These are phyloP conservation scores for Plebejus argus DNA, from an alignment of 2,888 invertebrate species.

Conservation along the genomic window DNA sequence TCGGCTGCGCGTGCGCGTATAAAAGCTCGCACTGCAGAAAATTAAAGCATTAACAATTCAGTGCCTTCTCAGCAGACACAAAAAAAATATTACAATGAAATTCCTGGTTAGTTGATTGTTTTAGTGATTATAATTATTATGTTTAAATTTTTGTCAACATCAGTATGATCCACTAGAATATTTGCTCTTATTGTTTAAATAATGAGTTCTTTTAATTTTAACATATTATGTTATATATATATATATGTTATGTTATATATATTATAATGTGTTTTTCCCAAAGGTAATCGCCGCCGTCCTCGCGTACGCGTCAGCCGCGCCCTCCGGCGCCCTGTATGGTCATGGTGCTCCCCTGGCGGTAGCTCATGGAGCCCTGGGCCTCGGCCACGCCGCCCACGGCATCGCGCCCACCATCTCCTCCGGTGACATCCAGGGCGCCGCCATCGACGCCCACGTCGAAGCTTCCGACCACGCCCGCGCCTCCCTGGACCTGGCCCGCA, in stretches of 20 bases:
- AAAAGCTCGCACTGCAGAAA: constrained; percentile 58
- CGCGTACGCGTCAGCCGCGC: constrained; percentile 70
- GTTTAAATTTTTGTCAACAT: not conserved
- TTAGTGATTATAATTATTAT: not conserved
- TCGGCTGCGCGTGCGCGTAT: constrained; percentile 63
- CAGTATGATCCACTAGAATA: not conserved
- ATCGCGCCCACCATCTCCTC: constrained; percentile 67
- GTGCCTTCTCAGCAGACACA: constrained; percentile 78
- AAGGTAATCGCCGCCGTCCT: constrained; percentile 79
- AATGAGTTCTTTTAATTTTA: not conserved
- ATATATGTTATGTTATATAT: no score
- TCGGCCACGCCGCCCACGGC: constrained; percentile 51
- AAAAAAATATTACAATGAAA: constrained; percentile 79
- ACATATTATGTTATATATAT: no score
- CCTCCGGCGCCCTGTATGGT: constrained; percentile 61
- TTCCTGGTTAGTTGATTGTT: constrained; percentile 66
- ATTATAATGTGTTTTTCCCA: constrained; percentile 42
- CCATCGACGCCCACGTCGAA: constrained; percentile 66
- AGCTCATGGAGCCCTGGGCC: constrained; percentile 43
- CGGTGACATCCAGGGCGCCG: constrained; percentile 63
- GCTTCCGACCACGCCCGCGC: constrained; percentile 72
- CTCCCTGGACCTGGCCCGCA: constrained; percentile 65
- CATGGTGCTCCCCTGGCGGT: constrained; percentile 38
- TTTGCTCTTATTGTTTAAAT: not conserved
- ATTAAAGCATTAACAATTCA: constrained; percentile 58